Evolutionary conservation across 2,797 vertebrate genomes (phyloP), one percentile per base, ranked within the genome.

Genomic region (Ammospiza maritima): DNA sequence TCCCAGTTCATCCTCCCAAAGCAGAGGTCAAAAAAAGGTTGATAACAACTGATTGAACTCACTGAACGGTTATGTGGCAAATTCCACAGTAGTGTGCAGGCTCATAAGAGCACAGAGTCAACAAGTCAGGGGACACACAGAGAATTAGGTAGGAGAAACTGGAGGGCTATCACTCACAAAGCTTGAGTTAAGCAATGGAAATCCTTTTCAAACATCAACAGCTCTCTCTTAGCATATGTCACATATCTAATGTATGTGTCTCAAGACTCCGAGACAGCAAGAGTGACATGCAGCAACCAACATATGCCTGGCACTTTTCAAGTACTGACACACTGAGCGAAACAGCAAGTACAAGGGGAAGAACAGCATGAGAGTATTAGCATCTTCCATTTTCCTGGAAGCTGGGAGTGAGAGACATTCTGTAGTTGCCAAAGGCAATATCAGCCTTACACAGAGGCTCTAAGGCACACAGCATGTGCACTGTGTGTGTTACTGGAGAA

Each of bases 211-310:
- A 97, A 97, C 97, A 94, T 95, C 94, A 98, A 91, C 89, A 91
- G 89, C 77, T 98, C 94, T 84, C 81, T 96, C 94, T 96, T 85
- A 96, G 94, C 97, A 96, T 97, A 97, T 97, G 97, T 97, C 97
- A 95, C 50, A 89, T 96, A 89, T 88, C 94, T 96, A 96, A 95
- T 96, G 97, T 95, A 97, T 89, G 96, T 96, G 95, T 96, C 96
- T 96, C 93, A 96, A 97, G 97, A 91, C 95, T 96, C 93, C 15
- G 61, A 94, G 93, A 92, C 94, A 97, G 96, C 96, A 96, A 97
- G 94, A 96, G 75, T 97, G 96, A 97, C 96, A 88, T 74, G 94
- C 91, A 97, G 96, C 89, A 97, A 93, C 81, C 91, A 96, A 60
- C 87, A 89, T 95, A 96, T 95, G 97, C 85, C 96, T 97, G 96